Evolutionary conservation across 2,113 vertebrate species (phyloP).

Genomic region (Embiotoca jacksoni): DNA sequence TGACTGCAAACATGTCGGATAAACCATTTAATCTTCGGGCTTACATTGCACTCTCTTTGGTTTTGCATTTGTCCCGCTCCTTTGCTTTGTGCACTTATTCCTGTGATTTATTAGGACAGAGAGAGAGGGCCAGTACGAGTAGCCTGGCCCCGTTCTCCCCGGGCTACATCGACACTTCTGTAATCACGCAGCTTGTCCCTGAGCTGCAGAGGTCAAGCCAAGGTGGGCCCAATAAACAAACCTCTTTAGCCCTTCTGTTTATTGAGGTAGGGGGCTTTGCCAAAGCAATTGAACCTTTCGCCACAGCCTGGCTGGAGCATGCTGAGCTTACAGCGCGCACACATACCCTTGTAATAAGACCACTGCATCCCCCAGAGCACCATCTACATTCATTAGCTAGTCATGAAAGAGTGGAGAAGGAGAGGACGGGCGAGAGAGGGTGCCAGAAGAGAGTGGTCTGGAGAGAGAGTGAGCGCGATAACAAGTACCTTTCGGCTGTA

Average conservation of each 20-base stretch:
- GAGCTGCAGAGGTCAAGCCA: conserved; percentile 81
- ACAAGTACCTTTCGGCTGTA: conserved; percentile 58
- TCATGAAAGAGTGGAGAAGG: conserved; percentile 70
- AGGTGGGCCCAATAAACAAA: conserved; percentile 85
- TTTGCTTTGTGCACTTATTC: conserved; percentile 48
- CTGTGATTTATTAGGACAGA: conserved; percentile 76
- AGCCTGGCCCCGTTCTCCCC: conserved; percentile 43
- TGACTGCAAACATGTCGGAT: conserved; percentile 54
- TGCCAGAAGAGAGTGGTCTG: conserved; percentile 35
- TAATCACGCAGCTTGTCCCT: conserved; percentile 80
- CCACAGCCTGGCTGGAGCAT: conserved; percentile 57
- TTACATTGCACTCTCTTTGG: conserved; percentile 22
- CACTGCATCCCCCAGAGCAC: conserved; percentile 70
- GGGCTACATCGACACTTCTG: conserved; percentile 69
- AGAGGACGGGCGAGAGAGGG: conserved; percentile 31
- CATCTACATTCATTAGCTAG: conserved; percentile 80
- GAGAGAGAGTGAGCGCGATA: conserved; percentile 22
- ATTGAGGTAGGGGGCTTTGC: conserved; percentile 74
- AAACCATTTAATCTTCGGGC: conserved; percentile 51
- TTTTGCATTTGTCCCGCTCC: conserved; percentile 48
- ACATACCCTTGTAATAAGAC: conserved; percentile 77
- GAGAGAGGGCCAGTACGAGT: conserved; percentile 33
- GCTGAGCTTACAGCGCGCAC: conserved; percentile 51
- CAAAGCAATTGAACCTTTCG: conserved; percentile 78
- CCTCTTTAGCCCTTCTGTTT: conserved; percentile 83